Base-by-base conservation (phyloP, 2,888 invertebrate genomes). In the Priocnemis perturbator region DNA sequence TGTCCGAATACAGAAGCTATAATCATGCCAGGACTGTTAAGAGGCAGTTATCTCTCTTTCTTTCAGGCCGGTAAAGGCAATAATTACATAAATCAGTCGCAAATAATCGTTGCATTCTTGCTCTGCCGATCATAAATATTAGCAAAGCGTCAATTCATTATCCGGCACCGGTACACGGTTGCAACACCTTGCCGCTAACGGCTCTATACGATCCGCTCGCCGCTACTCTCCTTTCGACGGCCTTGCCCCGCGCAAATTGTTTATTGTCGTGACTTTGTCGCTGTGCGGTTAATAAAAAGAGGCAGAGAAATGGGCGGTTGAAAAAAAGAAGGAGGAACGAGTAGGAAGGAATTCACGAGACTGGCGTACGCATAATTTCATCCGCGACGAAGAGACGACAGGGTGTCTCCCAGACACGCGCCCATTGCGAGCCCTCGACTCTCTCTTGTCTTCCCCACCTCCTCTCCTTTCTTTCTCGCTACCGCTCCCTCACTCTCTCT, bases 71-170 rank as follows among this genome's bases (percentile, higher is more conserved):
- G 65, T 37, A 19, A 45, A 59, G 60, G 47, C 52, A 58, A 60
- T 65, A 69, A 77, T 74, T 71, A 71, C 60, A 68, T 60, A 67
- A 68, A 77, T 75, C 67, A 63, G 48, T 23, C 21, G 20, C 21
- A 15, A 26, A 59, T 69, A 71, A 66, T 71, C 65, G 64, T 61
- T 21, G 65, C 69, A 47, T 66, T 65, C 65, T 63, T 70, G 58
- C 58, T 50, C 58, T 56, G 60, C 19, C 59, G 69, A 45, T 71
- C 67, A 60, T 77, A 74, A 69, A 69, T 63, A 69, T 66, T 58
- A 59, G 59, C 57, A 52, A 63, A 68, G 69, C 67, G 74, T 69
- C 71, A 65, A 77, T 77, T 73, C 69, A 71, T 77, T 76, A 67
- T 44, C 70, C 64, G 44, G 30, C 59, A 60, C 44, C 5, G 56